These are phyloP conservation scores for Idris sp. DNA, from an alignment of 1,140 invertebrate species.

Conservation along the genomic window DNA sequence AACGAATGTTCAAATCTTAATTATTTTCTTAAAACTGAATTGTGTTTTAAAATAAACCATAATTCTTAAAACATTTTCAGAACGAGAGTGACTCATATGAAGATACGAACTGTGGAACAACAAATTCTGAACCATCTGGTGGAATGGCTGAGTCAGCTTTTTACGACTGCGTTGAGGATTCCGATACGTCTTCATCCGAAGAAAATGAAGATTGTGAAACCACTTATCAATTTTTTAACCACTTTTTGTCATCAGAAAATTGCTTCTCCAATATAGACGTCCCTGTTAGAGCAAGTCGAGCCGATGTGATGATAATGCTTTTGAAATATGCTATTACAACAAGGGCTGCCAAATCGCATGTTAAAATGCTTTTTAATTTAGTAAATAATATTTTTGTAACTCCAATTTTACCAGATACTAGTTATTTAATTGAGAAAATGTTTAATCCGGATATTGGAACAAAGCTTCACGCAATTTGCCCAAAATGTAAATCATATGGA, in stretches of 20 bases:
- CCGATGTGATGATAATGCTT: constrained; percentile 14
- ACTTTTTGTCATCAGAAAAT: not conserved
- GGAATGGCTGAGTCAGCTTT: constrained; percentile 1
- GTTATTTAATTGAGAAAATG: constrained; percentile 6
- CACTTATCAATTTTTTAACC: not conserved
- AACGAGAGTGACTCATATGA: too few species aligned
- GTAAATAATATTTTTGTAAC: constrained; percentile 27
- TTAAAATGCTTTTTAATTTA: constrained; percentile 10
- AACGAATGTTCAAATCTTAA: too few species aligned
- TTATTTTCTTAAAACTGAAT: too few species aligned
- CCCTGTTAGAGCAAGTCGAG: constrained; percentile 5
- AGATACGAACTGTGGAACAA: too few species aligned
- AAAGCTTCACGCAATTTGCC: too few species aligned
- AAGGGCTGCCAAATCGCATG: too few species aligned
- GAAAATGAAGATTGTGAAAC: constrained; percentile 1
- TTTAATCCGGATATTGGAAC: too few species aligned
- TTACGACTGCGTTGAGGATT: not conserved
- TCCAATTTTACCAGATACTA: constrained; percentile 23
- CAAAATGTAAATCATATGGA: too few species aligned
- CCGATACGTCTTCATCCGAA: not conserved
- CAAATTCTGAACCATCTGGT: too few species aligned
- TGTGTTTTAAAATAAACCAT: too few species aligned
- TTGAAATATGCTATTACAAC: too few species aligned
- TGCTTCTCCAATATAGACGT: constrained; percentile 4
- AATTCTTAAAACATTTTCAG: too few species aligned